phyloP scores from a whole-genome alignment of 2,888 invertebrate genomes.

The Ornithoptera priamus region DNA sequence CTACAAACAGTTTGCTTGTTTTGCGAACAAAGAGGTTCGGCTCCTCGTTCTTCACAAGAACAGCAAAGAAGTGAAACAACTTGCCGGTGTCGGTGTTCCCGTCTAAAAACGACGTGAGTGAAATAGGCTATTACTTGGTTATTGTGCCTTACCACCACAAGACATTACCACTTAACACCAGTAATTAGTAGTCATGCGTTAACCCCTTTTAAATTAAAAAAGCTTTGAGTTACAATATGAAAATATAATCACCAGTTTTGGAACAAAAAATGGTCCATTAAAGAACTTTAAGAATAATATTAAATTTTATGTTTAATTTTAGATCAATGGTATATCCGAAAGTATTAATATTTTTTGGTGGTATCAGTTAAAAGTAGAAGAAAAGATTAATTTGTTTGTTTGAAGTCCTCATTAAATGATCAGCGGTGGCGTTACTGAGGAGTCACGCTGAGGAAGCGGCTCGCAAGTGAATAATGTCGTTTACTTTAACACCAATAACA shows the following conservation, averaged over 20 bases:
- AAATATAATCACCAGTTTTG: background rate
- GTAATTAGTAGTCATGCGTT: too few species aligned
- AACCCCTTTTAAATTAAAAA: too few species aligned
- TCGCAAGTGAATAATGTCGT: conserved; percentile 10
- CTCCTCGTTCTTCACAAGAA: too few species aligned
- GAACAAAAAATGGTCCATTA: background rate
- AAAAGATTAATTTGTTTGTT: conserved; percentile 16
- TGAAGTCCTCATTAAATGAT: conserved; percentile 21
- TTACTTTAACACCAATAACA: conserved; percentile 16
- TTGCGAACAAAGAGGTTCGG: too few species aligned
- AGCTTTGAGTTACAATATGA: background rate
- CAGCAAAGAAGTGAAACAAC: too few species aligned
- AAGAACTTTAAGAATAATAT: background rate
- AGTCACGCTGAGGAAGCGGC: conserved; percentile 4
- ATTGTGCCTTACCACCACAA: too few species aligned
- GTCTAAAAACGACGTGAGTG: too few species aligned
- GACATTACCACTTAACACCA: too few species aligned
- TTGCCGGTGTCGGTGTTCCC: too few species aligned
- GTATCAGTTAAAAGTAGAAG: background rate
- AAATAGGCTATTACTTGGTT: too few species aligned
- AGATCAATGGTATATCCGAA: background rate
- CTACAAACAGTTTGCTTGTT: too few species aligned
- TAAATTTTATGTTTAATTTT: background rate
- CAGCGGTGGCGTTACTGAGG: conserved; percentile 1
- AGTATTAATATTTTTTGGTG: background rate